phyloP scores from a whole-genome alignment of 2,888 invertebrate species.

The Morpho achilles region DNA sequence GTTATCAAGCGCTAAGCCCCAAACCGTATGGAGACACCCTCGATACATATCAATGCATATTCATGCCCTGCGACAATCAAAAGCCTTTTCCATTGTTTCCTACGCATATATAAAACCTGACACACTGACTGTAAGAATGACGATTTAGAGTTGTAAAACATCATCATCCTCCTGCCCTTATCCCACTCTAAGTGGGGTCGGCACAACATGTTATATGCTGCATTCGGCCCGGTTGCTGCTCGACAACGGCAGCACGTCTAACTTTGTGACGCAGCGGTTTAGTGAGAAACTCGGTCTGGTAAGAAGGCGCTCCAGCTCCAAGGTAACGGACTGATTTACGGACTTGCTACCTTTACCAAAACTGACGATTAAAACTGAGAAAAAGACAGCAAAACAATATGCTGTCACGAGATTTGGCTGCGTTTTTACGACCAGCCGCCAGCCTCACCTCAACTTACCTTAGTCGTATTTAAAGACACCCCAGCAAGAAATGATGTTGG shows the following conservation, averaged over 20 bases:
- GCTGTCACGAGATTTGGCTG: no score
- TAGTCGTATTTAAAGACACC: no score
- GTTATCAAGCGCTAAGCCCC: slow-evolving; percentile 22
- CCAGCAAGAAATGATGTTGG: no score
- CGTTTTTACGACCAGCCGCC: no score
- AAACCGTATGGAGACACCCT: slow-evolving; percentile 26
- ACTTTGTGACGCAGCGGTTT: not conserved
- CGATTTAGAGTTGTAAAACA: no score
- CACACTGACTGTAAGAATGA: slow-evolving; percentile 13
- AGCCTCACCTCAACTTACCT: no score
- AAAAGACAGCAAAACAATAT: no score
- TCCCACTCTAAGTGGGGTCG: no score
- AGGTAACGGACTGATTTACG: no score
- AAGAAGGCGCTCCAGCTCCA: not conserved
- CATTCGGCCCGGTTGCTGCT: not conserved
- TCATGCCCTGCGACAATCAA: slow-evolving; percentile 32
- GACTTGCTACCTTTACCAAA: no score
- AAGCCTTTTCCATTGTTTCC: slow-evolving; percentile 32
- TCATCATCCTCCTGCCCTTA: no score
- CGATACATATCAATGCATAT: slow-evolving; percentile 33
- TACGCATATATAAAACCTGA: slow-evolving; percentile 19
- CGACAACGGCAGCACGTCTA: not conserved
- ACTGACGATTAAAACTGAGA: no score
- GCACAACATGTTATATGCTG: not conserved
- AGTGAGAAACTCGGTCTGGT: not conserved